These are phyloP conservation scores for Epinephelus cyanopodus DNA, from an alignment of 2,113 vertebrate genomes.

Conservation along the genomic window DNA sequence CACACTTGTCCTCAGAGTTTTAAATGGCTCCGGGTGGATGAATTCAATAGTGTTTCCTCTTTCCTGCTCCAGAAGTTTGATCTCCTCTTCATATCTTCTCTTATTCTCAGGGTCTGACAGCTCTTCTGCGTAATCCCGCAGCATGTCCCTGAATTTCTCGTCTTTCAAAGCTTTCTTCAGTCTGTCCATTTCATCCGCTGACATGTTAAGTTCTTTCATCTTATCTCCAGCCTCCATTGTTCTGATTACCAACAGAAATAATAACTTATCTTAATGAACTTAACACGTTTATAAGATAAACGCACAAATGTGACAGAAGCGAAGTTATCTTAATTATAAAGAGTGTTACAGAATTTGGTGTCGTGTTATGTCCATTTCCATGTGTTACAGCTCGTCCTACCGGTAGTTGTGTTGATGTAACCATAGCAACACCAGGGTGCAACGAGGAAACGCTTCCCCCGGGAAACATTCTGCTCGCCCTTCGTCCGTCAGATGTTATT, in stretches of 20 bases:
- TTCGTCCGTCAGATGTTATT: no score
- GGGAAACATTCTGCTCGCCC: background rate
- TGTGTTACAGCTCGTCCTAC: background rate
- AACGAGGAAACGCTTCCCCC: conserved; percentile 26
- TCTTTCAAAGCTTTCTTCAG: conserved; percentile 88
- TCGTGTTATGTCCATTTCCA: background rate
- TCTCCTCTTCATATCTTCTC: conserved; percentile 89
- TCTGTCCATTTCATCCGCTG: conserved; percentile 85
- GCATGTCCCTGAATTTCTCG: conserved; percentile 86
- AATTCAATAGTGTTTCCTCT: conserved; percentile 89
- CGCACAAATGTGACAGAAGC: background rate
- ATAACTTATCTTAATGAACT: background rate
- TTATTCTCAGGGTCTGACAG: conserved; percentile 88
- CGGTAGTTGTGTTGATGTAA: conserved; percentile 55
- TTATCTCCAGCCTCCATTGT: conserved; percentile 69
- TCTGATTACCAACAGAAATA: background rate
- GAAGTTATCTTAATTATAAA: background rate
- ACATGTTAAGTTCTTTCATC: conserved; percentile 88
- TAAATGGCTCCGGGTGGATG: conserved; percentile 88
- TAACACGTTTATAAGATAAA: background rate
- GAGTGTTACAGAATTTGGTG: background rate
- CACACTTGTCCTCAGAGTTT: conserved; percentile 88
- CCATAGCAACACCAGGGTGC: conserved; percentile 73
- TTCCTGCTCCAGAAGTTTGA: conserved; percentile 88
- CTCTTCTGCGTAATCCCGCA: conserved; percentile 89